Conservation (phyloP, 53 echinoderm and acorn worm genomes). For the Stichopus horrens region DNA sequence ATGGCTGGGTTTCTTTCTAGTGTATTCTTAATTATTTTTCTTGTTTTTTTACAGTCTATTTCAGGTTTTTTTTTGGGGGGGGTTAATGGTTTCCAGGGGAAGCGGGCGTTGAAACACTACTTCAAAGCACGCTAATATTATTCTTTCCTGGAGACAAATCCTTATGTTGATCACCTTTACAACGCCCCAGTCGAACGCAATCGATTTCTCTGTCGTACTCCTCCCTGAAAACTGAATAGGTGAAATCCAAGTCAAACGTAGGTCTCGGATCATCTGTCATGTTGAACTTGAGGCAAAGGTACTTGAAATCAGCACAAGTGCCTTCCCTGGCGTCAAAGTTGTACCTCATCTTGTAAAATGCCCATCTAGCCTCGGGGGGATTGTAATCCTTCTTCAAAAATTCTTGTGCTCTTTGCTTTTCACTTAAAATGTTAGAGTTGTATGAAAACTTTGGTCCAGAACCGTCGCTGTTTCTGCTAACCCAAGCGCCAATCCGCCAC, state of each 20-base stretch:
- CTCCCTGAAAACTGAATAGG: neutral
- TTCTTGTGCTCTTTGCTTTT: conserved; percentile 14
- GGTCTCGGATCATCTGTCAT: neutral
- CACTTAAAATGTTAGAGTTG: neutral
- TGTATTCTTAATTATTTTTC: neutral
- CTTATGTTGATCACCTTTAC: conserved; percentile 1
- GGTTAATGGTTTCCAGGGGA: too few species aligned
- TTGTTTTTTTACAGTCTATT: neutral
- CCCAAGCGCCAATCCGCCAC: conserved; percentile 40
- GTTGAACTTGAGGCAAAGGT: neutral
- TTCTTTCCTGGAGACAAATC: too few species aligned
- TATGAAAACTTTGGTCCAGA: conserved; percentile 18
- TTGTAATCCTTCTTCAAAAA: neutral
- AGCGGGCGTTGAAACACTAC: too few species aligned
- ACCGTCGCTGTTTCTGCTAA: conserved; percentile 39
- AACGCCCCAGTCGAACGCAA: conserved; percentile 12
- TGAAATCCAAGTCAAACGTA: neutral
- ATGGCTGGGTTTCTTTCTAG: too few species aligned
- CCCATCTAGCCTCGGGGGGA: conserved; percentile 3
- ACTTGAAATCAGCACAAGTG: neutral
- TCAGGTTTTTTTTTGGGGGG: too few species aligned
- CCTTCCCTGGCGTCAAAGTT: conserved; percentile 1
- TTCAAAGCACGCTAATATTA: too few species aligned
- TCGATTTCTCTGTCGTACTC: neutral
- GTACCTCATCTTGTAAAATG: neutral